A percentile compares a stretch with the other conserved stretches of the same genome.
phyloP scores from a whole-genome alignment of 2,888 invertebrate genomes.

The Lithophane semibrunnea region DNA sequence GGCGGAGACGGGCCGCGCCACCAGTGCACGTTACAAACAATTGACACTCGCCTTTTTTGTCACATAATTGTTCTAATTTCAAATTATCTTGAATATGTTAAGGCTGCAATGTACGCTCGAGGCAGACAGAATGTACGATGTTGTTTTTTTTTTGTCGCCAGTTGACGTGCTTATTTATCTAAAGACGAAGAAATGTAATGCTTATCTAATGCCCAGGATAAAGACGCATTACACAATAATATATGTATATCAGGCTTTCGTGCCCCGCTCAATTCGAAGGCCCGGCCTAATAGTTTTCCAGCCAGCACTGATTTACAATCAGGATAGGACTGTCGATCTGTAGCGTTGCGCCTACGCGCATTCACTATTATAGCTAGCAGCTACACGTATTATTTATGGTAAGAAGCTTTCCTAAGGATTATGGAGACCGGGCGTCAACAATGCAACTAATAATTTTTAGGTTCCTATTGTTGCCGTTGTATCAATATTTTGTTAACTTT shows the following conservation, averaged over 20 bases:
- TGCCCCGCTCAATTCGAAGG: constrained; percentile 68
- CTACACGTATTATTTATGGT: constrained; percentile 90
- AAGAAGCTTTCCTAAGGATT: constrained; percentile 89
- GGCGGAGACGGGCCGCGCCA: constrained; percentile 70
- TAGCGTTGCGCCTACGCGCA: constrained; percentile 85
- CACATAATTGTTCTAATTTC: constrained; percentile 62
- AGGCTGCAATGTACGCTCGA: constrained; percentile 29
- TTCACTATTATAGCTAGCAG: constrained; percentile 86
- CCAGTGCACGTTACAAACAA: constrained; percentile 56
- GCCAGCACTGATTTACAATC: constrained; percentile 89
- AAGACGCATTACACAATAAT: constrained; percentile 60
- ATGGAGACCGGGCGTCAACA: constrained; percentile 88
- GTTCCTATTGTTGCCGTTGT: constrained; percentile 70
- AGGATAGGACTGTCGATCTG: constrained; percentile 87
- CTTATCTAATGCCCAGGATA: constrained; percentile 52
- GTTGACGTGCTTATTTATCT: constrained; percentile 28
- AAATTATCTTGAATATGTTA: constrained; percentile 50
- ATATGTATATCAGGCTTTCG: constrained; percentile 60
- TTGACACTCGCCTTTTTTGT: constrained; percentile 54
- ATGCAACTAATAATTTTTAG: constrained; percentile 80
- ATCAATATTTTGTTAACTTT: constrained; percentile 73
- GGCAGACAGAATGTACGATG: constrained; percentile 3
- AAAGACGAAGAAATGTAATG: constrained; percentile 51
- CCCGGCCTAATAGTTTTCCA: constrained; percentile 77
- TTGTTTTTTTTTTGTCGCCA: constrained; percentile 5